Conservation (phyloP, 1,140 invertebrate genomes). For the Steinernema feltiae region DNA sequence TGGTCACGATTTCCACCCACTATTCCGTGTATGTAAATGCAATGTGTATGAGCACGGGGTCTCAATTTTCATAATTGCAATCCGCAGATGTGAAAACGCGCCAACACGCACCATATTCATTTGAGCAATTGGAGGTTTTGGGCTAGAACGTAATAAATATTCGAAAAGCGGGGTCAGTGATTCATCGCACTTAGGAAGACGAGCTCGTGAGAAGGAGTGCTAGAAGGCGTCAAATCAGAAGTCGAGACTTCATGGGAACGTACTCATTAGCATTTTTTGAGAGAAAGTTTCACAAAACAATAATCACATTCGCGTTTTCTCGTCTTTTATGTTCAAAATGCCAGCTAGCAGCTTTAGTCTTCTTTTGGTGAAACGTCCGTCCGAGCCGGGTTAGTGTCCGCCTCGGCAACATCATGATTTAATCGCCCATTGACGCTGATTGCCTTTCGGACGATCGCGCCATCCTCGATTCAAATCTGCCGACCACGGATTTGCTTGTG, state of each 20-base stretch:
- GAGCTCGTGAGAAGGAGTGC: not conserved
- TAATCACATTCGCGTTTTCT: no score
- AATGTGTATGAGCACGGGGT: not conserved
- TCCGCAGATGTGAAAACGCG: not conserved
- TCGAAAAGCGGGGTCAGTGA: not conserved
- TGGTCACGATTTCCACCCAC: not conserved
- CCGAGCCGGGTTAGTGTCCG: no score
- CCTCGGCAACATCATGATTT: not conserved
- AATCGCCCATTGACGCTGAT: not conserved
- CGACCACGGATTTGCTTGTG: not conserved
- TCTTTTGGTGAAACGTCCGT: no score
- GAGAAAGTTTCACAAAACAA: no score
- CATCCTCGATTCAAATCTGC: no score
- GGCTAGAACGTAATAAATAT: not conserved
- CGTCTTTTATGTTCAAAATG: not conserved
- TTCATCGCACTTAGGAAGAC: not conserved
- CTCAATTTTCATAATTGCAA: constrained; percentile 10
- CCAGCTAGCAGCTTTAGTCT: no score
- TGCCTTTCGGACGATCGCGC: not conserved
- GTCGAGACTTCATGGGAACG: not conserved
- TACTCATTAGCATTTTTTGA: constrained; percentile 2
- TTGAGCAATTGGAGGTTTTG: not conserved
- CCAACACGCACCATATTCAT: not conserved
- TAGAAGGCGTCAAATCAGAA: not conserved
- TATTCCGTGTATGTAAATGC: constrained; percentile 4